phyloP scores from a whole-genome alignment of 2,113 vertebrate genomes.

The Chionis minor region DNA sequence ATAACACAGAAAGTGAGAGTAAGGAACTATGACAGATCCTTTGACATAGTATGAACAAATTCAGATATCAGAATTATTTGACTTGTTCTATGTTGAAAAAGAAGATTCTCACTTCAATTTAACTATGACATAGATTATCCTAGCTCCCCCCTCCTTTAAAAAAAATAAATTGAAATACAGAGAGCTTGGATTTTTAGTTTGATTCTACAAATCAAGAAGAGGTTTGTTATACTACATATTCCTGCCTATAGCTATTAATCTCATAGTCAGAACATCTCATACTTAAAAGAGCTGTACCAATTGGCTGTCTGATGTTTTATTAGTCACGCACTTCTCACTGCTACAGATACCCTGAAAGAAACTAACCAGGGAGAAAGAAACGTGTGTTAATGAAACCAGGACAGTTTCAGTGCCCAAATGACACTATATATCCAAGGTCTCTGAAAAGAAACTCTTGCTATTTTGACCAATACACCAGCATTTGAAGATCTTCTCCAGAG shows the following conservation, averaged over 20 bases:
- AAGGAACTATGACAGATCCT: background rate
- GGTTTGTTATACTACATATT: background rate
- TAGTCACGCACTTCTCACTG: background rate
- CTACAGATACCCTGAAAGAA: background rate
- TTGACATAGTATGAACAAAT: background rate
- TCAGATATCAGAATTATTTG: background rate
- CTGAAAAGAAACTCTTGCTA: background rate
- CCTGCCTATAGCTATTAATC: background rate
- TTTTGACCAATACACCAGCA: background rate
- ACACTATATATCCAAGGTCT: background rate
- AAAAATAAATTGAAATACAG: background rate
- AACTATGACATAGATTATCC: background rate
- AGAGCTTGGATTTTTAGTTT: background rate
- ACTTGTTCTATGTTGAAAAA: background rate
- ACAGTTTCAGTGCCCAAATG: background rate
- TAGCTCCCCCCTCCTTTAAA: fast-evolving
- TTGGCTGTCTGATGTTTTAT: background rate
- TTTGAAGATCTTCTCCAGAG: background rate
- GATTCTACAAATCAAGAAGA: background rate
- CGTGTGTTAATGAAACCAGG: background rate
- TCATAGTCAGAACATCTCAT: background rate
- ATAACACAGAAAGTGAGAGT: background rate
- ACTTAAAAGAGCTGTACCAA: background rate
- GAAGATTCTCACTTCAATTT: background rate
- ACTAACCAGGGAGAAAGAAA: background rate